Evolutionary conservation across 2,113 vertebrate genomes (phyloP), one percentile per base, ranked within the genome.

Genomic region (Triplophysa siluroides): DNA sequence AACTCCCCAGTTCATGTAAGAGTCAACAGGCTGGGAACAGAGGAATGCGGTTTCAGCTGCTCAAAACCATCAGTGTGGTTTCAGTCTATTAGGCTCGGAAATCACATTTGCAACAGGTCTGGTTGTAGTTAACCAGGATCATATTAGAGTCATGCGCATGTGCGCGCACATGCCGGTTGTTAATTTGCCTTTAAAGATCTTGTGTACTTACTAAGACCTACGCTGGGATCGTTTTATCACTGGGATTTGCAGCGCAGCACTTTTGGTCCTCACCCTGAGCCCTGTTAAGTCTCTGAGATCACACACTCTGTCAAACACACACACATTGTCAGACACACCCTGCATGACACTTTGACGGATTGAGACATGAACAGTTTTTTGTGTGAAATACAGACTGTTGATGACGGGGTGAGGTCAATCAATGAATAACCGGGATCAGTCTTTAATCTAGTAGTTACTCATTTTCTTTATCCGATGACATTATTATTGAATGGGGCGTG

Each of bases 191-290:
- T 64, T 47, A 74, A 75, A 75, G 73, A 75, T 63, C 23, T 29
- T 1, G 23, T 9, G 41, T 26, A 75, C 16, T 75, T 24, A 63
- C 23, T 66, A 58, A 69, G 58, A 76, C 50, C 66, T 54, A 33
- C 58, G 2, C 26, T 52, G 80, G 86, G 85, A 90, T 78, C 84
- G 88, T 90, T 91, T 92, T 89, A 89, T 92, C 84, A 83, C 88
- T 83, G 83, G 88, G 90, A 92, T 91, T 91, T 89, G 87, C 83
- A 86, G 78, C 81, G 78, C 84, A 13, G 54, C 78, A 83, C 83
- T 85, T 87, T 91, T 91, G 89, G 90, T 88, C 84, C 83, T 86
- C 83, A 85, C 80, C 88, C 87, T 83, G 85, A 86, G 88, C 86
- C 86, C 88, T 83, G 88, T 50, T 65, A 54, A 77, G 52, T 2